A percentile compares a stretch with the other conserved stretches of the same genome.
Conservation (phyloP, 2,797 vertebrate genomes). For the Pipistrellus pygmaeus region DNA sequence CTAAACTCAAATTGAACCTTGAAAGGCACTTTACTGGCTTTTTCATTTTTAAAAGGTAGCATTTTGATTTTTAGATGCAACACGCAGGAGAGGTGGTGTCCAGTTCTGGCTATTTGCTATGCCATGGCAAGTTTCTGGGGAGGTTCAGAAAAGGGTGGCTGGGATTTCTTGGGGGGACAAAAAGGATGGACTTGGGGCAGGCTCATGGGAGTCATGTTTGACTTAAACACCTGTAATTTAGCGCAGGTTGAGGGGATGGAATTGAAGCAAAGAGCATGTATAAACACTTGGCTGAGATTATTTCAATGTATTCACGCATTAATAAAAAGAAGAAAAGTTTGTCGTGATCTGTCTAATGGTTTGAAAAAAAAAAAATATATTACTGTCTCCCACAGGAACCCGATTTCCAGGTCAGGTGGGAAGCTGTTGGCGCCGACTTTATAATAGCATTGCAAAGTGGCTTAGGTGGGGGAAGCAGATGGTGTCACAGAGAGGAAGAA, state of each 20-base stretch:
- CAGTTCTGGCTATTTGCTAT: neutral
- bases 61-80: slow-evolving; percentile 74
- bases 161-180: slow-evolving; percentile 38
- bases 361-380: slow-evolving; percentile 81
- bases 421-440: slow-evolving; percentile 65
- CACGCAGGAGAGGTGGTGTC: neutral
- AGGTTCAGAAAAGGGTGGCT: slow-evolving; percentile 57
- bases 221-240: slow-evolving; percentile 73
- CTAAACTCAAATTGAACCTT: slow-evolving; percentile 81
- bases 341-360: slow-evolving; percentile 79
- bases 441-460: slow-evolving; percentile 78
- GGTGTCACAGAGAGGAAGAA: slow-evolving; percentile 80
- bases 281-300: slow-evolving; percentile 77
- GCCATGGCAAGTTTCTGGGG: slow-evolving; percentile 55
- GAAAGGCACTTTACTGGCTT: slow-evolving; percentile 61
- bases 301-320: slow-evolving; percentile 76
- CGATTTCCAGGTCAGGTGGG: slow-evolving; percentile 81
- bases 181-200: slow-evolving; percentile 68
- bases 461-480: slow-evolving; percentile 79
- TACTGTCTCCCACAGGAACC: slow-evolving; percentile 73
- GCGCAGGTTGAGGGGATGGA: slow-evolving; percentile 56
- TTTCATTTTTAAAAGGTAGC: slow-evolving; percentile 80
- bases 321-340: slow-evolving; percentile 72
- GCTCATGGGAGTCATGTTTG: slow-evolving; percentile 53
- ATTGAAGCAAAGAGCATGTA: slow-evolving; percentile 76